A percentile compares a stretch with the other conserved stretches of the same genome.
These are phyloP conservation scores for Alloplasta piceator DNA, from an alignment of 2,888 invertebrate genomes.

Conservation along the genomic window DNA sequence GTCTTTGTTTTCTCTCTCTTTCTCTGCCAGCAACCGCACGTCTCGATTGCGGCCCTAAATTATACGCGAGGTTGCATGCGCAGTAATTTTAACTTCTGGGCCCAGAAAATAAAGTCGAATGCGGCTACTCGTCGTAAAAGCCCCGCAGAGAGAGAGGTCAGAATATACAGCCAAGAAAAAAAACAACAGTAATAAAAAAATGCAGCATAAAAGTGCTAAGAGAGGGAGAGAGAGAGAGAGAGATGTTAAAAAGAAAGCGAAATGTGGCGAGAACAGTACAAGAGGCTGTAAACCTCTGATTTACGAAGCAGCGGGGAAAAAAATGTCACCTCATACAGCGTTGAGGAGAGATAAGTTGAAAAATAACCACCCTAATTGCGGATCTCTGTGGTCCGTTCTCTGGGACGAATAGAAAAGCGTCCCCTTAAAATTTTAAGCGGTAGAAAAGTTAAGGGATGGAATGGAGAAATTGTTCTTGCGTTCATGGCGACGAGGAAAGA, in stretches of 20 bases:
- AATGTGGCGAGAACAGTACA: constrained; percentile 48
- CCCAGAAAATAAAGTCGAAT: constrained; percentile 66
- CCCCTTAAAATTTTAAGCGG: constrained; percentile 29
- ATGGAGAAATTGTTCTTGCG: constrained; percentile 8
- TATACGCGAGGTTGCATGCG: constrained; percentile 69
- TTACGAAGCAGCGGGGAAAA: constrained; percentile 67
- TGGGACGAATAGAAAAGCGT: not conserved
- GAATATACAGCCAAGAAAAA: constrained; percentile 34
- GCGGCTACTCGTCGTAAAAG: constrained; percentile 66
- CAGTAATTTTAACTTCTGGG: constrained; percentile 70
- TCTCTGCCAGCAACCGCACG: constrained; percentile 57
- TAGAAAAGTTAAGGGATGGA: constrained; percentile 17
- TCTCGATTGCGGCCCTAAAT: constrained; percentile 71
- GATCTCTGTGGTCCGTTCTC: constrained; percentile 3
- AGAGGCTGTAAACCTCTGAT: constrained; percentile 67
- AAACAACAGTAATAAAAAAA: constrained; percentile 28
- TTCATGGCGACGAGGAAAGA: constrained; percentile 12
- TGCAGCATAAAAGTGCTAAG: constrained; percentile 13
- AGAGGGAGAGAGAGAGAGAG: constrained; percentile 33
- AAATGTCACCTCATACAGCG: constrained; percentile 54
- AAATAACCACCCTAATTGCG: constrained; percentile 43
- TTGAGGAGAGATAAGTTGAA: constrained; percentile 27
- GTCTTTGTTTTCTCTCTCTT: constrained; percentile 9
- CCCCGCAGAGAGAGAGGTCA: constrained; percentile 29
- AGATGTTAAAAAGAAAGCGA: not conserved